A percentile compares a stretch with the other conserved stretches of the same genome.
Evolutionary conservation across 2,113 vertebrate species (phyloP).

Genomic region (Crotalus horridus): DNA sequence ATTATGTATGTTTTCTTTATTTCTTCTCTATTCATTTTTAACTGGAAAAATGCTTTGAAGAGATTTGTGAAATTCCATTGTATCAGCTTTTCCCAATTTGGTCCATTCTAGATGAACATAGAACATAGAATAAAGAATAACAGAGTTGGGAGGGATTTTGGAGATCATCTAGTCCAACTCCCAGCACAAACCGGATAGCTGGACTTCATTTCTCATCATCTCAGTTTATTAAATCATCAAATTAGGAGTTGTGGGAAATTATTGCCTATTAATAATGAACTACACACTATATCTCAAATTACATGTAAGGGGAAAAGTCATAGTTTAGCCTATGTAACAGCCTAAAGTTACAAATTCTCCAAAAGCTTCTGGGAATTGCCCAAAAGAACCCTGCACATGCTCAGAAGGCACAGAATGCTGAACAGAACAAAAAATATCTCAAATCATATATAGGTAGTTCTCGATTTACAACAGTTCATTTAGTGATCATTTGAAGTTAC

Average conservation of each 20-base stretch:
- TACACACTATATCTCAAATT: neutral
- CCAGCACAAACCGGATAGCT: neutral
- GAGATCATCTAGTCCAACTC: too few species aligned
- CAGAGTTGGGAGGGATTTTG: too few species aligned
- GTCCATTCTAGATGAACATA: neutral
- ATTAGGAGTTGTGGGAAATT: neutral
- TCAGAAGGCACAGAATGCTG: neutral
- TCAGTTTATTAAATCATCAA: neutral
- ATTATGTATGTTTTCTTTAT: neutral
- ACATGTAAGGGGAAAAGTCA: neutral
- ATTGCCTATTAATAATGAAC: neutral
- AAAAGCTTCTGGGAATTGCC: neutral
- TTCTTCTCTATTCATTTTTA: neutral
- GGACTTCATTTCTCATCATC: neutral
- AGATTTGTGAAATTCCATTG: neutral
- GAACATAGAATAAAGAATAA: too few species aligned
- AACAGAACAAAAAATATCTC: neutral
- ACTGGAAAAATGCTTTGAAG: neutral
- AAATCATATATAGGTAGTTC: neutral
- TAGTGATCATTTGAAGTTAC: neutral
- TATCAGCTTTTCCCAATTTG: neutral
- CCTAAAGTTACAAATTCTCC: neutral
- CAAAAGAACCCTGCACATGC: neutral
- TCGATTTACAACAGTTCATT: neutral
- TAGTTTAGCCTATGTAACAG: neutral